Evolutionary conservation across 2,888 invertebrate species (phyloP).

Genomic region (Antheraea yamamai): DNA sequence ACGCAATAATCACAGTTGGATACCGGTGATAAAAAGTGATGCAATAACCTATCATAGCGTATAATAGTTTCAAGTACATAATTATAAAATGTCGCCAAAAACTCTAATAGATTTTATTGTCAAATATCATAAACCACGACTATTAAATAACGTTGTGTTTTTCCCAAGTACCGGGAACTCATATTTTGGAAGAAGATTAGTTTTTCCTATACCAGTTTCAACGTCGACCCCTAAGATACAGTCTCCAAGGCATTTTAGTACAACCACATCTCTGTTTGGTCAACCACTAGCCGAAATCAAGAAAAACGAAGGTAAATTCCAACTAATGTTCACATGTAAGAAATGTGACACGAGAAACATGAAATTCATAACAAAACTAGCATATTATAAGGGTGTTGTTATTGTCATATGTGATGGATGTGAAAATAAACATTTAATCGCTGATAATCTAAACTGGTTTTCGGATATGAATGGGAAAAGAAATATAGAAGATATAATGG

Average conservation of each 20-base stretch:
- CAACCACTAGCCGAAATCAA: conserved; percentile 50
- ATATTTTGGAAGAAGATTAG: conserved; percentile 66
- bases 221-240: conserved; percentile 59
- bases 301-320: conserved; percentile 81
- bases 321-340: conserved; percentile 93
- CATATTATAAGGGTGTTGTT: conserved; percentile 94
- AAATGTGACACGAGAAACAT: conserved; percentile 89
- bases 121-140: conserved; percentile 70
- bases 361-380: conserved; percentile 91
- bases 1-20: not conserved
- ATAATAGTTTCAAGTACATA: conserved; percentile 8
- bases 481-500: conserved; percentile 95
- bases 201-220: conserved; percentile 49
- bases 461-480: conserved; percentile 87
- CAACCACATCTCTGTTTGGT: conserved; percentile 49
- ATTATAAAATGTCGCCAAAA: conserved; percentile 61
- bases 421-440: conserved; percentile 94
- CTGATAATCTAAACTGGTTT: conserved; percentile 98
- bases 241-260: conserved; percentile 63
- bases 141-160: conserved; percentile 68
- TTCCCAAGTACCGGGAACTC: conserved; percentile 76
- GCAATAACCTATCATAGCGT: conserved; percentile 31
- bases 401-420: conserved; percentile 95
- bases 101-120: conserved; percentile 74
- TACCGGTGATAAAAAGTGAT: conserved; percentile 29